A percentile compares a stretch with the other conserved stretches of the same genome.
Conservation (phyloP, 1,140 invertebrate genomes). For the Drosophila subpulchrella region DNA sequence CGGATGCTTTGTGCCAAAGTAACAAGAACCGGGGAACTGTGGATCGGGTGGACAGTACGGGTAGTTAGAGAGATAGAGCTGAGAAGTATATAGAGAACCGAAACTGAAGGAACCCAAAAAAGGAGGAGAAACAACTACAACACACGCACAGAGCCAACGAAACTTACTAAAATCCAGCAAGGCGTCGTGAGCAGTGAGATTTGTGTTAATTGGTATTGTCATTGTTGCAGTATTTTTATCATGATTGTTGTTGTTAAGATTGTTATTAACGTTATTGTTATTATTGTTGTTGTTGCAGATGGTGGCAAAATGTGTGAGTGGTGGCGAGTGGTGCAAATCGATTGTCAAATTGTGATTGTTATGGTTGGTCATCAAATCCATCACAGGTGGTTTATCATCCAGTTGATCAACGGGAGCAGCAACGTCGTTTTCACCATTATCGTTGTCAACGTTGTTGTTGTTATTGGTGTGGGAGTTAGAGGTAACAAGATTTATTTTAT, state of each 20-base stretch:
- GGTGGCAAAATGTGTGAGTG: constrained; percentile 66
- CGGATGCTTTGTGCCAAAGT: constrained; percentile 40
- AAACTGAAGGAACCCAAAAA: constrained; percentile 23
- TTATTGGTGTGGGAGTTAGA: constrained; percentile 73
- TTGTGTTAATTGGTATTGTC: constrained; percentile 64
- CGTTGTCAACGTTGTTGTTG: constrained; percentile 36
- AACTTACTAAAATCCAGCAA: constrained; percentile 83
- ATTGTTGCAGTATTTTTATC: constrained; percentile 52
- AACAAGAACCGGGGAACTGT: constrained; percentile 18
- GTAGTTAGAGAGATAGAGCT: constrained; percentile 6
- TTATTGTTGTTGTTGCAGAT: constrained; percentile 44
- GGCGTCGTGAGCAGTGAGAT: constrained; percentile 71
- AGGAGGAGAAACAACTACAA: constrained; percentile 53
- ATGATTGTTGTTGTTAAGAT: constrained; percentile 51
- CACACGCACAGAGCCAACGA: constrained; percentile 72
- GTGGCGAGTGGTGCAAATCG: constrained; percentile 58
- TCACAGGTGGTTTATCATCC: constrained; percentile 49
- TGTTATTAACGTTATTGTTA: constrained; percentile 28
- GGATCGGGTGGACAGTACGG: constrained; percentile 13
- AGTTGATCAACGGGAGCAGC: constrained; percentile 30
- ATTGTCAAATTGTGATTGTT: constrained; percentile 51
- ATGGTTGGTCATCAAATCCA: constrained; percentile 54
- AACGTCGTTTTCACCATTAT: constrained; percentile 37
- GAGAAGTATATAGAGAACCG: background rate
- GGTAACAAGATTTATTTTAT: constrained; percentile 85